Conservation (phyloP, 1,140 invertebrate genomes). For the Bombus picipes region DNA sequence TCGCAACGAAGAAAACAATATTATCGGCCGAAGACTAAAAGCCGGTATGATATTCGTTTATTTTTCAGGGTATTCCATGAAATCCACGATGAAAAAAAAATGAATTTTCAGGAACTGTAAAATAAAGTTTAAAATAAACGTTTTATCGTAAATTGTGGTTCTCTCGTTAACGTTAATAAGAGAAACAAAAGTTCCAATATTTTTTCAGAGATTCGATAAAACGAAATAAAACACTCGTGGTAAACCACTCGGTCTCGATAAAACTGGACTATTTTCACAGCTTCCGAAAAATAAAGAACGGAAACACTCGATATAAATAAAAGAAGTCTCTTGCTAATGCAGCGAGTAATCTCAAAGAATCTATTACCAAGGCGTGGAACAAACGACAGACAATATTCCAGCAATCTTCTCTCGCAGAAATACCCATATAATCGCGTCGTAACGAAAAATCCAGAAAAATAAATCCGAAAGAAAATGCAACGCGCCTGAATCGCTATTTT, state of each 20-base stretch:
- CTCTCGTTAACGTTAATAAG: background rate
- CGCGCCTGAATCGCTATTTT: constrained; percentile 27
- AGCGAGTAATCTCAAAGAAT: no score
- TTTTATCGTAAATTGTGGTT: background rate
- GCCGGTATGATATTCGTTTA: background rate
- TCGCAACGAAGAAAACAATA: background rate
- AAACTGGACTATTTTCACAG: no score
- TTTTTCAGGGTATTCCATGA: background rate
- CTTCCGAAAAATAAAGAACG: no score
- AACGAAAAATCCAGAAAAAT: background rate
- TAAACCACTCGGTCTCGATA: no score
- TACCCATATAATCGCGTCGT: background rate
- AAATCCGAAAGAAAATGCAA: background rate
- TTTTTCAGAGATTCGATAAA: background rate
- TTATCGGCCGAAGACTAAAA: background rate
- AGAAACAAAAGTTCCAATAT: background rate
- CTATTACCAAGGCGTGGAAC: no score
- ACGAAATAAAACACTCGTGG: background rate
- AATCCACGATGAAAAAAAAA: no score
- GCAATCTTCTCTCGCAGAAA: background rate
- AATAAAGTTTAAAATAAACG: background rate
- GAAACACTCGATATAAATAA: no score
- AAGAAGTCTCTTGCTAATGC: no score
- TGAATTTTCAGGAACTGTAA: background rate
- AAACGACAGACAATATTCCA: background rate